Conservation (phyloP, 2,888 invertebrate genomes). For the Drosophila pegasa region DNA sequence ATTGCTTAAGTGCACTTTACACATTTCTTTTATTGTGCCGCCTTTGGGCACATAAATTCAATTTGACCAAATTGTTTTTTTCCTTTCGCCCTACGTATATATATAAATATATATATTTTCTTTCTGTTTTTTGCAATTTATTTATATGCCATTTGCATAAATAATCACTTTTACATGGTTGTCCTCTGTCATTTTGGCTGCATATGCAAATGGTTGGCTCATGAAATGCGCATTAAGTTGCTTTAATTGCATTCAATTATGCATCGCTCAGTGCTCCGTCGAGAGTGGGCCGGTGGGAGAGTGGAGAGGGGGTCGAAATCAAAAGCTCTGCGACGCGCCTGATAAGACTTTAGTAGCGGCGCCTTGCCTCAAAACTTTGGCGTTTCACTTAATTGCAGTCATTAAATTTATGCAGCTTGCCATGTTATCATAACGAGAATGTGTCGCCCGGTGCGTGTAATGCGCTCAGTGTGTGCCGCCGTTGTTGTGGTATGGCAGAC, state of each 20-base stretch:
- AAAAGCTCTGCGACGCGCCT: constrained; percentile 51
- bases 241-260: constrained; percentile 82
- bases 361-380: constrained; percentile 68
- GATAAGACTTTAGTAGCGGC: constrained; percentile 63
- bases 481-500: constrained; percentile 6
- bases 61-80: constrained; percentile 73
- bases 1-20: constrained; percentile 77
- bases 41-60: constrained; percentile 75
- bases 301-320: background rate
- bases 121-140: constrained; percentile 59
- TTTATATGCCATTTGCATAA: constrained; percentile 81
- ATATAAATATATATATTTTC: constrained; percentile 19
- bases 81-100: constrained; percentile 3
- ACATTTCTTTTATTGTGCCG: constrained; percentile 68
- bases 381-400: constrained; percentile 77
- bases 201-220: constrained; percentile 69
- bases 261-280: constrained; percentile 46
- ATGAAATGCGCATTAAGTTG: constrained; percentile 79
- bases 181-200: constrained; percentile 49
- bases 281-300: background rate
- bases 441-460: constrained; percentile 30
- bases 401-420: constrained; percentile 67
- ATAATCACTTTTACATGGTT: constrained; percentile 74
- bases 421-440: constrained; percentile 61
- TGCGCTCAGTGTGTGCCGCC: constrained; percentile 19